A percentile compares a stretch with the other conserved stretches of the same genome.
phyloP scores from a whole-genome alignment of 1,140 invertebrate species.

The Philopotamus ludificatus region DNA sequence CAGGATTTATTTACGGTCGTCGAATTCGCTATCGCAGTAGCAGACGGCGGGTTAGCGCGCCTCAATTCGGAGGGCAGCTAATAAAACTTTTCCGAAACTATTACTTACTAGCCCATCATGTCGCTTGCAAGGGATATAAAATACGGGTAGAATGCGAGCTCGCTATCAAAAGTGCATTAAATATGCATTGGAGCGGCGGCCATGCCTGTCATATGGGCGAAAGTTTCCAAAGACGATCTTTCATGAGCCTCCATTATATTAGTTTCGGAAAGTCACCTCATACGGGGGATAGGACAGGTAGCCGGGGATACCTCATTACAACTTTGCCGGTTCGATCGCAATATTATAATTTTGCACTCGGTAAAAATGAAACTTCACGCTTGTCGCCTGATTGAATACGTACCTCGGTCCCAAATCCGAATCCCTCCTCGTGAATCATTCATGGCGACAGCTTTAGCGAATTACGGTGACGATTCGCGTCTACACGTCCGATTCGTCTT shows the following conservation, averaged over 20 bases:
- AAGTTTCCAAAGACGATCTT: constrained; percentile 28
- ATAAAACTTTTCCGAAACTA: constrained; percentile 38
- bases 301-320: background rate
- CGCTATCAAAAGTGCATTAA: constrained; percentile 41
- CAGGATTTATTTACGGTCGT: no score
- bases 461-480: no score
- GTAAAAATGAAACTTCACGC: no score
- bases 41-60: background rate
- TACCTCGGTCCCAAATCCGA: no score
- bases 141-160: constrained; percentile 21
- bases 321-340: background rate
- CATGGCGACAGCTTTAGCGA: no score
- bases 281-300: background rate
- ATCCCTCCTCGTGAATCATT: no score
- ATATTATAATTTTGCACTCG: no score
- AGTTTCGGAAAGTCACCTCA: background rate
- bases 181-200: constrained; percentile 38
- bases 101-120: constrained; percentile 39
- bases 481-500: no score
- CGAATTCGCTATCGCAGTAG: no score
- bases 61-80: constrained; percentile 21
- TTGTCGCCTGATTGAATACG: no score
- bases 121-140: constrained; percentile 27
- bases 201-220: constrained; percentile 11
- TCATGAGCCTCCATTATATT: constrained; percentile 24